These are phyloP conservation scores for Phalera bucephala DNA, from an alignment of 2,888 invertebrate species.

Conservation along the genomic window DNA sequence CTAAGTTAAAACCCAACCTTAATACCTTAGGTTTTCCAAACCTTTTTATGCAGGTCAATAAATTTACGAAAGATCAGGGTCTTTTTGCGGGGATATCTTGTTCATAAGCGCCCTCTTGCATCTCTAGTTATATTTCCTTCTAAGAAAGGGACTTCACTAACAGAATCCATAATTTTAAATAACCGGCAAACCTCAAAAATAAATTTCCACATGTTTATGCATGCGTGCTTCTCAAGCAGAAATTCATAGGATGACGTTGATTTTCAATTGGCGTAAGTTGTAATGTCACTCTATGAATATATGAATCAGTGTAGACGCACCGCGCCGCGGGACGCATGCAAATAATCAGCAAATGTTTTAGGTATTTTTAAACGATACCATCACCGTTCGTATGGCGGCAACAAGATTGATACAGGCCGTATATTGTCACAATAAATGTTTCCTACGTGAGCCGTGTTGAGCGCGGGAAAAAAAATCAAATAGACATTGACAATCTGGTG, in stretches of 20 bases:
- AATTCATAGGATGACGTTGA: constrained; percentile 19
- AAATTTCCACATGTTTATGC: background rate
- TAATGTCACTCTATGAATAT: constrained; percentile 33
- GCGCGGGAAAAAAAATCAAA: too few species aligned
- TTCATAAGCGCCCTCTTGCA: too few species aligned
- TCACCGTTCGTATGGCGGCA: constrained; percentile 22
- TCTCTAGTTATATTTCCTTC: too few species aligned
- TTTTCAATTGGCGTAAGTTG: constrained; percentile 31
- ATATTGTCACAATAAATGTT: constrained; percentile 8
- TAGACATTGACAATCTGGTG: too few species aligned
- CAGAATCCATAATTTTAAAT: too few species aligned
- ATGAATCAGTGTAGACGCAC: constrained; percentile 33
- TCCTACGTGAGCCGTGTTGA: constrained; percentile 8
- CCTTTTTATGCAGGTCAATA: too few species aligned
- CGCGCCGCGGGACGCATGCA: constrained; percentile 25
- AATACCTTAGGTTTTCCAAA: too few species aligned
- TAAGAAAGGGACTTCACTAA: too few species aligned
- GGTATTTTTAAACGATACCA: constrained; percentile 23
- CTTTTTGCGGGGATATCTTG: too few species aligned
- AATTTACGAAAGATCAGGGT: too few species aligned
- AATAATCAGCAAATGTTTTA: constrained; percentile 24
- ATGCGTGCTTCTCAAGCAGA: background rate
- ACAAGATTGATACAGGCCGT: constrained; percentile 18
- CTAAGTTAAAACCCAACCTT: too few species aligned
- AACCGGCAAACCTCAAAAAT: too few species aligned